Conservation (phyloP, 2,888 invertebrate genomes). For the Lissonota sp. region DNA sequence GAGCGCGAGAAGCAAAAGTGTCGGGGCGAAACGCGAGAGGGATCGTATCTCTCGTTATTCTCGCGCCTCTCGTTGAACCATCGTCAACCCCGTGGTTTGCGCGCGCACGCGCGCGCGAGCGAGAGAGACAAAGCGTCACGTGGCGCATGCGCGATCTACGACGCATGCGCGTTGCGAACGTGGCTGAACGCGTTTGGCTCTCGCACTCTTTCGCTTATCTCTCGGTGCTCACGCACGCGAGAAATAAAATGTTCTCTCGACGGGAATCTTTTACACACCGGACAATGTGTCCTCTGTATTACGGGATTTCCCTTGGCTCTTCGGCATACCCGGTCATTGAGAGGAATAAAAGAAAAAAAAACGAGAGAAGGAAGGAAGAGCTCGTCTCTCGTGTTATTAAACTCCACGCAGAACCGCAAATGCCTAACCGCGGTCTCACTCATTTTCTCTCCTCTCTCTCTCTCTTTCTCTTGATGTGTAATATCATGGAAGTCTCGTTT, state of each 20-base stretch:
- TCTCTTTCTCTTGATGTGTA: not conserved
- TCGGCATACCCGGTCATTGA: no score
- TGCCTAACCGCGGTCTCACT: no score
- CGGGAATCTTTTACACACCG: conserved; percentile 37
- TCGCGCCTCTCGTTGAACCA: conserved; percentile 51
- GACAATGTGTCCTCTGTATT: conserved; percentile 77
- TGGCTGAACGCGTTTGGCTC: conserved; percentile 8
- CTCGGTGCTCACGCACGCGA: conserved; percentile 11
- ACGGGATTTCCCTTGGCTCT: conserved; percentile 37
- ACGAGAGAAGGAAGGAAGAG: not conserved
- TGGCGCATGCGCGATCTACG: conserved; percentile 53
- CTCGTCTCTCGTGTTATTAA: conserved; percentile 31
- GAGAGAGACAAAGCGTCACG: no score
- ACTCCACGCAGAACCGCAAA: conserved; percentile 41
- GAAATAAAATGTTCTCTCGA: no score
- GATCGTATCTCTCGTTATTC: conserved; percentile 57
- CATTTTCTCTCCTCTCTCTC: no score
- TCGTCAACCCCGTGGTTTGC: no score
- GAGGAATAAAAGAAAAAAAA: no score
- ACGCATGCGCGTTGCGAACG: conserved; percentile 50
- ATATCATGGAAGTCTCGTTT: conserved; percentile 34
- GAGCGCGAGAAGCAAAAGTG: conserved; percentile 61
- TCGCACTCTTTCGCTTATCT: not conserved
- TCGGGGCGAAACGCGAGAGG: conserved; percentile 66
- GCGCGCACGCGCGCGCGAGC: conserved; percentile 26